Conservation (phyloP, 2,888 invertebrate genomes). For the Drosophila prostipennis region DNA sequence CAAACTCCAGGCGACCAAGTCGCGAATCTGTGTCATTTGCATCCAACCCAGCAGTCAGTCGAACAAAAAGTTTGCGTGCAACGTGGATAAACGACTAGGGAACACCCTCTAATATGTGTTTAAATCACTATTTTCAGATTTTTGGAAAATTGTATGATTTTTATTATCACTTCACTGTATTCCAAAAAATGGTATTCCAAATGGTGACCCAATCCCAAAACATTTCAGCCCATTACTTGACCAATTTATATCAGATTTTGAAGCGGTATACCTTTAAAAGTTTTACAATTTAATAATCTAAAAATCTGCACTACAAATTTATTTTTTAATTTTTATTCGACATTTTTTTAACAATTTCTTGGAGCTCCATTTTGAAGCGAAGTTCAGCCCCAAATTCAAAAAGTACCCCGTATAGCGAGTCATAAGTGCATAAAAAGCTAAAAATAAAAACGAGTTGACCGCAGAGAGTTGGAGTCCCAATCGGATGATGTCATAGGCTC, state of each 20-base stretch:
- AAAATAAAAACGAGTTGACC: background rate
- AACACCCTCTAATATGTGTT: background rate
- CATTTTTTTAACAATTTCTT: too few species aligned
- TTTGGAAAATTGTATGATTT: too few species aligned
- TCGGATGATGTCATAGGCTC: conserved; percentile 29
- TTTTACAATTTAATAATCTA: background rate
- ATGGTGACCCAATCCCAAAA: background rate
- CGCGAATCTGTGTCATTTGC: conserved; percentile 32
- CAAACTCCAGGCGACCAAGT: conserved; percentile 10
- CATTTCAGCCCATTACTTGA: background rate
- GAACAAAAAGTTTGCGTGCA: background rate
- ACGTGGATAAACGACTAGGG: background rate
- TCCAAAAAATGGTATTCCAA: too few species aligned
- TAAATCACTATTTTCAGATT: too few species aligned
- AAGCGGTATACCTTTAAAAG: background rate
- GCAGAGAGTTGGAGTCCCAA: conserved; percentile 5
- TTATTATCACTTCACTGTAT: too few species aligned
- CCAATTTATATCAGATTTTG: background rate
- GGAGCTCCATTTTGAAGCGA: too few species aligned
- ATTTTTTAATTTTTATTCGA: too few species aligned
- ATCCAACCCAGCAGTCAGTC: conserved; percentile 11
- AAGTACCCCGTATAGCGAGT: background rate
- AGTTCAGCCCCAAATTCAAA: background rate
- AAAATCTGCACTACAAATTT: too few species aligned
- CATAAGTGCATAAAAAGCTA: conserved; percentile 1